Conservation (phyloP, 2,113 vertebrate species). For the Dinomys branickii region DNA sequence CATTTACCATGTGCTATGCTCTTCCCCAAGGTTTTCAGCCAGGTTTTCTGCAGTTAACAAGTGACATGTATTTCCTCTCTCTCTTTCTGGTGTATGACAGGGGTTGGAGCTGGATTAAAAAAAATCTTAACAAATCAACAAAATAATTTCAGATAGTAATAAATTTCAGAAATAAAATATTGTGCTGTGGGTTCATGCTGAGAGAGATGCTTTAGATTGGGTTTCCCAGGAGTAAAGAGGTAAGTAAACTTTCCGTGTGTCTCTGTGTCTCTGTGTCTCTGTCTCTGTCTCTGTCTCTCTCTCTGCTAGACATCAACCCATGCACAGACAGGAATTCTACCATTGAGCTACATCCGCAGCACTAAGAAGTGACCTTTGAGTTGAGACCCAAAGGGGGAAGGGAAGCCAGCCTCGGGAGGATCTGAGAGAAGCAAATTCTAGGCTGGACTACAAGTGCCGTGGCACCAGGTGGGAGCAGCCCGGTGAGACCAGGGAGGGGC, state of each 20-base stretch:
- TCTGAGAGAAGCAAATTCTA: not conserved
- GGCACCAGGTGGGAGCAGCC: too few species aligned
- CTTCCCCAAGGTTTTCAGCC: not conserved
- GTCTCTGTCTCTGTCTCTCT: not conserved
- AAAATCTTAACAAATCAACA: constrained; percentile 9
- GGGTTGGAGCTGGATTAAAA: not conserved
- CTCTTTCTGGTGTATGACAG: not conserved
- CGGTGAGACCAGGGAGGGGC: not conserved
- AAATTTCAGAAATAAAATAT: not conserved
- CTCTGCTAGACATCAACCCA: not conserved
- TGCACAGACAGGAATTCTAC: not conserved
- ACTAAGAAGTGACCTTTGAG: not conserved
- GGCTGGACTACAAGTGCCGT: not conserved
- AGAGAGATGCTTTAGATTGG: not conserved
- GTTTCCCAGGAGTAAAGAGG: not conserved
- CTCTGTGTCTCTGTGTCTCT: not conserved
- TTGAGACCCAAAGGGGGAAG: not conserved
- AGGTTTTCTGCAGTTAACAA: not conserved
- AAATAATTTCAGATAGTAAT: not conserved
- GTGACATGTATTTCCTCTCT: not conserved
- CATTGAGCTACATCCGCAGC: not conserved
- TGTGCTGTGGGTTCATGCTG: not conserved
- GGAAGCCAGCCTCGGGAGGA: not conserved
- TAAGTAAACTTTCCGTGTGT: not conserved
- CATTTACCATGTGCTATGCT: not conserved